Evolutionary conservation across 2,113 vertebrate species (phyloP).

Genomic region (Ursus arctos): DNA sequence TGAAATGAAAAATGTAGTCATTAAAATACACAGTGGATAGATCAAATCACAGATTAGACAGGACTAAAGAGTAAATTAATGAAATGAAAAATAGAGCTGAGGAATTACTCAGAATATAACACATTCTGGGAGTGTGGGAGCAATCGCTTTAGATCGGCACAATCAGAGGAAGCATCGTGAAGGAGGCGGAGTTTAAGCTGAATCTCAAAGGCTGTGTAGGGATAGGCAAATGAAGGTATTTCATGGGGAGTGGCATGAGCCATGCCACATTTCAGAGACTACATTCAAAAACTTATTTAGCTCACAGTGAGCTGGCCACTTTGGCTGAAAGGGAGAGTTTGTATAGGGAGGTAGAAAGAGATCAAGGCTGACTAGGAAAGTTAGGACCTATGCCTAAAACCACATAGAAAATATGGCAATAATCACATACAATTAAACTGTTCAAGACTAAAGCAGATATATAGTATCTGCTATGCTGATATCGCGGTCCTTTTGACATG

Average conservation of each 20-base stretch:
- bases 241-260: not conserved
- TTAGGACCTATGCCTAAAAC: not conserved
- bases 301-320: not conserved
- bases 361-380: not conserved
- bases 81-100: constrained; percentile 24
- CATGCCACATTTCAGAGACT: constrained; percentile 21
- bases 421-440: not conserved
- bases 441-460: constrained; percentile 39
- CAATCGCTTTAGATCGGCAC: not conserved
- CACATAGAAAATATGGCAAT: not conserved
- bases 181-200: constrained; percentile 36
- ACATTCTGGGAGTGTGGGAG: not conserved
- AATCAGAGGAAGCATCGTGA: not conserved
- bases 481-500: not conserved
- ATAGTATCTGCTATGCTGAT: not conserved
- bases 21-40: constrained; percentile 36
- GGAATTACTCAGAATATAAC: not conserved
- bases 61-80: constrained; percentile 24
- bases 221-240: constrained; percentile 1
- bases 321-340: constrained; percentile 9
- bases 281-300: not conserved
- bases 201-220: not conserved
- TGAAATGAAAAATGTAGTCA: constrained; percentile 25
- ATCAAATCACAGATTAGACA: constrained; percentile 50
- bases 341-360: not conserved